Percentiles rank a stretch among this genome's conserved stretches.
Evolutionary conservation across 1,140 invertebrate genomes (phyloP).

Genomic region (Drosophila kurseongensis): DNA sequence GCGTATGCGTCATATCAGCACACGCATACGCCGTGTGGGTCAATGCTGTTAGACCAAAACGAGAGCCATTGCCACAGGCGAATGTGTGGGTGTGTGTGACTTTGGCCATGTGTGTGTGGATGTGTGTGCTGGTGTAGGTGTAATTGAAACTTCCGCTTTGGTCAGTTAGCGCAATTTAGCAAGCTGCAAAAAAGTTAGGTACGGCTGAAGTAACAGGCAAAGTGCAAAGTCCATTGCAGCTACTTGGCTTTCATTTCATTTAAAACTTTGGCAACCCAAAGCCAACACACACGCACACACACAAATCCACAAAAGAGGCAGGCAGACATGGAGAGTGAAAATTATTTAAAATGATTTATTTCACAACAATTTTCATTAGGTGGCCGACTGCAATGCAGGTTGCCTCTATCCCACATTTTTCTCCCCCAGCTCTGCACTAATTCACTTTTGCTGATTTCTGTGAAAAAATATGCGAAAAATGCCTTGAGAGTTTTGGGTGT

Average conservation of each 20-base stretch:
- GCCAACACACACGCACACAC: slow-evolving; percentile 27
- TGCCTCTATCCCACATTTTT: not conserved
- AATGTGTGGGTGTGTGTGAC: slow-evolving; percentile 2
- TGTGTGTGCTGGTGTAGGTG: slow-evolving; percentile 51
- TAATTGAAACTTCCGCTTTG: slow-evolving; percentile 83
- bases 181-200: slow-evolving; percentile 79
- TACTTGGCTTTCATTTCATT: slow-evolving; percentile 82
- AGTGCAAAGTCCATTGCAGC: slow-evolving; percentile 80
- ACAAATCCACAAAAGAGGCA: slow-evolving; percentile 1
- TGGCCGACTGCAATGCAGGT: slow-evolving; percentile 72
- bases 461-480: slow-evolving; percentile 63
- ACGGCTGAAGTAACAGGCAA: slow-evolving; percentile 81
- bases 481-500: slow-evolving; percentile 40
- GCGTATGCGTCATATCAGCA: slow-evolving; percentile 71
- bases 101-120: slow-evolving; percentile 18
- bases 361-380: slow-evolving; percentile 82
- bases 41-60: slow-evolving; percentile 63
- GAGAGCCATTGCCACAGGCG: slow-evolving; percentile 23
- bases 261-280: slow-evolving; percentile 74
- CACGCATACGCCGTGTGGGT: slow-evolving; percentile 77
- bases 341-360: slow-evolving; percentile 83
- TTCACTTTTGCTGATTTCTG: slow-evolving; percentile 77
- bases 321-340: slow-evolving; percentile 58
- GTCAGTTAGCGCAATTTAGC: slow-evolving; percentile 82
- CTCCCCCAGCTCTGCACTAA: slow-evolving; percentile 47